Percentiles rank a stretch among this genome's conserved stretches.
Evolutionary conservation across 2,888 invertebrate species (phyloP).

Genomic region (Trachelus tabidus): DNA sequence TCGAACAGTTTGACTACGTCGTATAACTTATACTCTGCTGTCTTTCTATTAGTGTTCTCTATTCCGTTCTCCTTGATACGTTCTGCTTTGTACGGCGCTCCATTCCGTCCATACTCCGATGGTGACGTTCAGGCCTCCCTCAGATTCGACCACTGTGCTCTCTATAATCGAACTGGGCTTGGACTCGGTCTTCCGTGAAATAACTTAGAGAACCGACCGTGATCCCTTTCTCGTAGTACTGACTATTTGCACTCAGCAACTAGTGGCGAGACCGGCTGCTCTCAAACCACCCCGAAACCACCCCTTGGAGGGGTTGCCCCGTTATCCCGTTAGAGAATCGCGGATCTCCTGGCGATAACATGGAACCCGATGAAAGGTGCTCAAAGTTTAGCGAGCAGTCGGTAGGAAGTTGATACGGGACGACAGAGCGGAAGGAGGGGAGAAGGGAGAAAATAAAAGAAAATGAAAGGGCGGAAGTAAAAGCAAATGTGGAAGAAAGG

Average conservation of each 20-base stretch:
- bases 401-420: not conserved
- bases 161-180: constrained; percentile 12
- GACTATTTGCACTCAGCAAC: constrained; percentile 59
- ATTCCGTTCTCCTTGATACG: too few species aligned
- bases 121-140: not conserved
- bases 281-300: constrained; percentile 33
- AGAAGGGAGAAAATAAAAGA: not conserved
- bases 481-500: not conserved
- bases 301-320: not conserved
- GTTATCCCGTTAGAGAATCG: not conserved
- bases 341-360: not conserved
- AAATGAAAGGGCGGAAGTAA: not conserved
- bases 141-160: not conserved
- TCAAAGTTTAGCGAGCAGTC: not conserved
- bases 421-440: not conserved
- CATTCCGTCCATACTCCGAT: not conserved
- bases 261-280: constrained; percentile 53
- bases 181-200: constrained; percentile 55
- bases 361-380: not conserved
- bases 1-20: not conserved
- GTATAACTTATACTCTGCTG: not conserved
- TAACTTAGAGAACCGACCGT: constrained; percentile 48
- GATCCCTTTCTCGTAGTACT: constrained; percentile 35
- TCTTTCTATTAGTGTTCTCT: too few species aligned
- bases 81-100: too few species aligned